phyloP scores from a whole-genome alignment of 37 sponge, comb jelly and placozoan genomes.

The Tethya wilhelma region DNA sequence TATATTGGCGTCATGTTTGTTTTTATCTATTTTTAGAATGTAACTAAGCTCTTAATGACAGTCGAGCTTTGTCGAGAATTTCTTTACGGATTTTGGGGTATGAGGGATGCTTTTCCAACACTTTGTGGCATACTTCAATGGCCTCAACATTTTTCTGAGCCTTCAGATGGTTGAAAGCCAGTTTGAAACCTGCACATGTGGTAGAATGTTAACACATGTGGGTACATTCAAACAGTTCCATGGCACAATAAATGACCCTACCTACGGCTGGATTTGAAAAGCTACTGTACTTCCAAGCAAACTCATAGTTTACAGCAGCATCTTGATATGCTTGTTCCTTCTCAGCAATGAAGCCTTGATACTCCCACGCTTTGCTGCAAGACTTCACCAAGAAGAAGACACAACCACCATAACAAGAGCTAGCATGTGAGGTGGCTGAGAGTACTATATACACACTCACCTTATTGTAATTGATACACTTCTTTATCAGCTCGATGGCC shows the following conservation, averaged over 20 bases:
- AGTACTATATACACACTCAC: slow-evolving; percentile 9
- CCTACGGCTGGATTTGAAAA: slow-evolving; percentile 84
- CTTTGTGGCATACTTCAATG: slow-evolving; percentile 91
- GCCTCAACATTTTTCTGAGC: slow-evolving; percentile 87
- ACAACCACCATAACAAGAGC: neutral
- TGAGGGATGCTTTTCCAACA: slow-evolving; percentile 81
- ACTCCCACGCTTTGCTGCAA: slow-evolving; percentile 94
- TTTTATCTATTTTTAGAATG: too few species aligned
- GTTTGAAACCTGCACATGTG: slow-evolving; percentile 77
- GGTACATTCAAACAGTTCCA: neutral
- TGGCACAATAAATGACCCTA: slow-evolving; percentile 6
- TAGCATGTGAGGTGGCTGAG: neutral
- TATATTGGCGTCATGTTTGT: too few species aligned
- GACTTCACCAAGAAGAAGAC: slow-evolving; percentile 51
- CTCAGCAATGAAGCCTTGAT: slow-evolving; percentile 90
- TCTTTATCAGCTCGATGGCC: slow-evolving; percentile 89
- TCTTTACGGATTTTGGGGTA: slow-evolving; percentile 94
- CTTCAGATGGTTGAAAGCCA: slow-evolving; percentile 96
- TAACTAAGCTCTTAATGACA: slow-evolving; percentile 21
- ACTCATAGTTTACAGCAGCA: slow-evolving; percentile 92
- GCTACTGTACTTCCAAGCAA: slow-evolving; percentile 91
- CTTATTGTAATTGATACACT: slow-evolving; percentile 79
- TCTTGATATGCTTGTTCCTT: slow-evolving; percentile 92
- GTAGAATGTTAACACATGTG: too few species aligned
- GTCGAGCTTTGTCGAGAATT: slow-evolving; percentile 94